These are phyloP conservation scores for Nasonia vitripennis DNA, from an alignment of 1,140 invertebrate species.

Conservation along the genomic window DNA sequence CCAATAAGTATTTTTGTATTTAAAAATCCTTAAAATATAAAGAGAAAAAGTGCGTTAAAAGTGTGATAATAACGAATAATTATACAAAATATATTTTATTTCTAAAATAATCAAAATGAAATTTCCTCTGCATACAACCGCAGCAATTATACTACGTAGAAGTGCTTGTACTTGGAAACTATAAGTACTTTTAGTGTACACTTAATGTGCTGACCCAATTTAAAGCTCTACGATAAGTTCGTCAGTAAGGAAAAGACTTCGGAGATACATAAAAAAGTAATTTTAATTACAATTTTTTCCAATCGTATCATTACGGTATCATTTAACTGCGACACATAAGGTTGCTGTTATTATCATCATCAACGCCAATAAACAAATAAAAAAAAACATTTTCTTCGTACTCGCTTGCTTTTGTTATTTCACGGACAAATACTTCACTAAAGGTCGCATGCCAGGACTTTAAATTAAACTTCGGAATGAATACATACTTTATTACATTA, in stretches of 20 bases:
- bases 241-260: slow-evolving; percentile 3
- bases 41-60: no score
- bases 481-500: slow-evolving; percentile 41
- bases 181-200: slow-evolving; percentile 45
- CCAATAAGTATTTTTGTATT: no score
- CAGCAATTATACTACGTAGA: slow-evolving; percentile 40
- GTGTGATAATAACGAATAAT: no score
- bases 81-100: no score
- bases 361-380: no score
- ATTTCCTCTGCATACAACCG: neutral
- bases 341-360: no score
- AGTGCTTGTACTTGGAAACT: slow-evolving; percentile 38
- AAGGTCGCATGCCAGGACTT: neutral
- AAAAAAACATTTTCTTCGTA: neutral
- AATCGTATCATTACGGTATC: neutral
- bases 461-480: slow-evolving; percentile 31
- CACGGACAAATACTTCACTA: neutral
- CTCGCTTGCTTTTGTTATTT: neutral
- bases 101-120: no score
- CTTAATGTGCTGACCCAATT: slow-evolving; percentile 47
- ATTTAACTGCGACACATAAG: no score
- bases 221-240: slow-evolving; percentile 26
- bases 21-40: no score
- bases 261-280: neutral
- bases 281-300: slow-evolving; percentile 20